Conservation (phyloP, 2,888 invertebrate species). For the Eupeodes luniger region DNA sequence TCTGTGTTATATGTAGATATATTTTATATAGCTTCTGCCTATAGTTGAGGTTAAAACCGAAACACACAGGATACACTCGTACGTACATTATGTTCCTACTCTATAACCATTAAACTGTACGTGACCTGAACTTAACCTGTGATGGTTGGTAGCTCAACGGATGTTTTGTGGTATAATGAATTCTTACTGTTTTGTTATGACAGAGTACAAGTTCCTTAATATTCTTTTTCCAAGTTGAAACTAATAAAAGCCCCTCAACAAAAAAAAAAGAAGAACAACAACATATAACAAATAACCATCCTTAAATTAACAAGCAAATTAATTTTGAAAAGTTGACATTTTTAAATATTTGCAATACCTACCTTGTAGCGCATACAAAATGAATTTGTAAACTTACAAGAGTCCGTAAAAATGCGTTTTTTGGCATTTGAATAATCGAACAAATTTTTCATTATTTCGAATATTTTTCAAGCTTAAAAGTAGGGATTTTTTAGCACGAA, state of each 20-base stretch:
- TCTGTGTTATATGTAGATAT: background rate
- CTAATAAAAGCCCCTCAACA: background rate
- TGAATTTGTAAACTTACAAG: too few species aligned
- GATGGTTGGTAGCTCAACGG: background rate
- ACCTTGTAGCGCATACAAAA: too few species aligned
- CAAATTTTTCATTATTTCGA: too few species aligned
- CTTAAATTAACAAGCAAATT: conserved; percentile 1
- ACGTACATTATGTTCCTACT: background rate
- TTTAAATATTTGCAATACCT: background rate
- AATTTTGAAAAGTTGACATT: background rate
- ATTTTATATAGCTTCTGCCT: background rate
- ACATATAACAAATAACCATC: background rate
- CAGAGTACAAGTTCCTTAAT: background rate
- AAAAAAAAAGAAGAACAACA: background rate
- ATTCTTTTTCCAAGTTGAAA: background rate
- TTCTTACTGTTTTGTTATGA: conserved; percentile 31
- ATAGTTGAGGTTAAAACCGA: background rate
- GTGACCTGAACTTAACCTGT: conserved; percentile 27
- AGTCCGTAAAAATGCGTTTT: too few species aligned
- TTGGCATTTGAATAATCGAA: too few species aligned
- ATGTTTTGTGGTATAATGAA: conserved; percentile 32
- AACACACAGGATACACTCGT: background rate
- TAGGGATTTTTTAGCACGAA: too few species aligned
- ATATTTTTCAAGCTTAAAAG: too few species aligned
- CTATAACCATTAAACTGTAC: conserved; percentile 27